Evolutionary conservation across 2,888 invertebrate species (phyloP), one percentile per base, ranked within the genome.

Genomic region (Apotomis turbidana): DNA sequence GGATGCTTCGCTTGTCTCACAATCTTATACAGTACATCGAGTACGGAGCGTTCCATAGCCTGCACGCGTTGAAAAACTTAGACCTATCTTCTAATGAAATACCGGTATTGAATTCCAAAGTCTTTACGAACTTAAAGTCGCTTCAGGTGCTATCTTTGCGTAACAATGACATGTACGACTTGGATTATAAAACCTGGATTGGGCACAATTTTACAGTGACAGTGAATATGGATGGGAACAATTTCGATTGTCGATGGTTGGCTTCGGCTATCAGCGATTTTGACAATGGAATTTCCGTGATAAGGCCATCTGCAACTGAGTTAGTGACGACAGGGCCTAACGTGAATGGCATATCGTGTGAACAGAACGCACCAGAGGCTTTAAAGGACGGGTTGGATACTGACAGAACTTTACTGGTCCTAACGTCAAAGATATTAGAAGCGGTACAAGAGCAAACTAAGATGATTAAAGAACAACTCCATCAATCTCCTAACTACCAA

Each of bases 261-360:
- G 82, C 82, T 0, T 78, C 76, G 6, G 90, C 87, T 0, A 73
- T 93, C 52, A 84, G 72, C 3, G 87, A 91, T 75, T 88, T 78
- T 63, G 84, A 90, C 9, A 90, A 87, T 75, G 91, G 90, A 0
- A 90, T 84, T 73, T 87, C 91, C 0, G 90, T 80, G 74, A 89
- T 92, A 85, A 81, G 77, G 36, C 92, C 90, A 0, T 71, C 79
- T 0, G 87, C 85, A 1, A 52, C 83, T 0, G 74, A 77, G 9
- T 61, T 75, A 0, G 68, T 72, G 0, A 71, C 76, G 5, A 72
- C 76, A 0, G 83, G 79, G 0, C 74, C 85, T 76, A 85, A 90
- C 0, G 68, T 93, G n/a, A 87, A 89, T 70, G 90, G 89, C 0
- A 88, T 93, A 38, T 87, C 91, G 0, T 93, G 93, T 72, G 68